These are phyloP conservation scores for Zaprionus ornatus DNA, from an alignment of 1,140 invertebrate species.

Conservation along the genomic window DNA sequence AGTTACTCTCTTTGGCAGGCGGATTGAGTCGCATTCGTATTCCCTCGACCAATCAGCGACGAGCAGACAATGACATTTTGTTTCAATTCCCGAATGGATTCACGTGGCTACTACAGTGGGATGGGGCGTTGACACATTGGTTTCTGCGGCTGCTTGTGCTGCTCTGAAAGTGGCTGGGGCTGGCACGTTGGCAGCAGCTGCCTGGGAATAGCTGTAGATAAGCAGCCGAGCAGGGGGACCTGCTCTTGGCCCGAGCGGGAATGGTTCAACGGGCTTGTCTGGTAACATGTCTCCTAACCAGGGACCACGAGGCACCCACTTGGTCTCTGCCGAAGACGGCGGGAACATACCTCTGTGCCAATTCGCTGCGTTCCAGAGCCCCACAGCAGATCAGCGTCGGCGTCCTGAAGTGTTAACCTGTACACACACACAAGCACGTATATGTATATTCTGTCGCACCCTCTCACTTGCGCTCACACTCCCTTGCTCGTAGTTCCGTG, in stretches of 20 bases:
- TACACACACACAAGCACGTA: slow-evolving; percentile 3
- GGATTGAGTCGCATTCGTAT: slow-evolving; percentile 13
- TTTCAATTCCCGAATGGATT: slow-evolving; percentile 60
- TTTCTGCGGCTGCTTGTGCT: slow-evolving; percentile 2
- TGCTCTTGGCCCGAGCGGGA: slow-evolving; percentile 30
- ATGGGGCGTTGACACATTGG: slow-evolving; percentile 71
- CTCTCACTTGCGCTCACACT: neutral
- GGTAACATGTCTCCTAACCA: slow-evolving; percentile 45
- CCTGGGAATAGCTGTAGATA: slow-evolving; percentile 51
- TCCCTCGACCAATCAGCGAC: slow-evolving; percentile 55
- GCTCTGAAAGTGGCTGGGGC: neutral
- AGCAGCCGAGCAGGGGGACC: slow-evolving; percentile 33
- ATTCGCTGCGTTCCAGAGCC: slow-evolving; percentile 65
- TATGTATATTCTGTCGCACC: neutral
- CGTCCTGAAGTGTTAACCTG: slow-evolving; percentile 18
- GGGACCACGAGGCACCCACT: slow-evolving; percentile 20
- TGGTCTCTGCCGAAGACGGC: slow-evolving; percentile 13
- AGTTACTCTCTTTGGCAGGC: slow-evolving; percentile 40
- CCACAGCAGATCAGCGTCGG: slow-evolving; percentile 40
- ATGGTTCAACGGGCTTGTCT: slow-evolving; percentile 27
- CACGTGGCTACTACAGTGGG: slow-evolving; percentile 22
- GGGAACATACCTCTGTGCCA: slow-evolving; percentile 44
- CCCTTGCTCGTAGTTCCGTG: neutral
- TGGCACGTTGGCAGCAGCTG: slow-evolving; percentile 37
- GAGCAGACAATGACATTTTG: slow-evolving; percentile 61